Conservation (phyloP, 2,888 invertebrate species). For the Nymphalis c-album region DNA sequence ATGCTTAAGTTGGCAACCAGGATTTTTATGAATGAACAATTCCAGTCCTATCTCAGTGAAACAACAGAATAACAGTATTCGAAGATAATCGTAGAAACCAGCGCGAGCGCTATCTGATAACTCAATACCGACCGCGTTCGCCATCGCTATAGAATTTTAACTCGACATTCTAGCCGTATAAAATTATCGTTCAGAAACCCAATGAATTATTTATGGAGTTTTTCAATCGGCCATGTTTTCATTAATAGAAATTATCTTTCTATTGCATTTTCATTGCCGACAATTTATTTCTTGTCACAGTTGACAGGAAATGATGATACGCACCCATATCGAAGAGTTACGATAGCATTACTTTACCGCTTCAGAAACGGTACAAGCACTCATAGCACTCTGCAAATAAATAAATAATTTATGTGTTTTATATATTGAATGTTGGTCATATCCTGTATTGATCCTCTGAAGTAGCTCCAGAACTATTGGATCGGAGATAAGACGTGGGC, state of each 20-base stretch:
- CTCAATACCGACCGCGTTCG: background rate
- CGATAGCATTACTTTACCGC: slow-evolving; percentile 16
- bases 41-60: slow-evolving; percentile 6
- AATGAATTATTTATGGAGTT: slow-evolving; percentile 39
- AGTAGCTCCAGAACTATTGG: slow-evolving; percentile 7
- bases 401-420: slow-evolving; percentile 3
- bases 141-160: slow-evolving; percentile 1
- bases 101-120: slow-evolving; percentile 15
- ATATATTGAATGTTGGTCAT: background rate
- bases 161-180: background rate
- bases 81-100: slow-evolving; percentile 13
- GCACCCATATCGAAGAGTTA: slow-evolving; percentile 24
- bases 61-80: slow-evolving; percentile 17
- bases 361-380: slow-evolving; percentile 8
- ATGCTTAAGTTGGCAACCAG: too few species aligned
- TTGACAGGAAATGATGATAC: slow-evolving; percentile 34
- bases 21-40: background rate
- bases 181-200: slow-evolving; percentile 30
- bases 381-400: slow-evolving; percentile 5
- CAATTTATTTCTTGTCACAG: slow-evolving; percentile 35
- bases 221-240: slow-evolving; percentile 33
- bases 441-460: slow-evolving; percentile 9
- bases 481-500: slow-evolving; percentile 27
- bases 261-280: slow-evolving; percentile 36
- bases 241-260: slow-evolving; percentile 36